A percentile compares a stretch with the other conserved stretches of the same genome.
These are phyloP conservation scores for Agrotis puta DNA, from an alignment of 2,888 invertebrate genomes.

Conservation along the genomic window DNA sequence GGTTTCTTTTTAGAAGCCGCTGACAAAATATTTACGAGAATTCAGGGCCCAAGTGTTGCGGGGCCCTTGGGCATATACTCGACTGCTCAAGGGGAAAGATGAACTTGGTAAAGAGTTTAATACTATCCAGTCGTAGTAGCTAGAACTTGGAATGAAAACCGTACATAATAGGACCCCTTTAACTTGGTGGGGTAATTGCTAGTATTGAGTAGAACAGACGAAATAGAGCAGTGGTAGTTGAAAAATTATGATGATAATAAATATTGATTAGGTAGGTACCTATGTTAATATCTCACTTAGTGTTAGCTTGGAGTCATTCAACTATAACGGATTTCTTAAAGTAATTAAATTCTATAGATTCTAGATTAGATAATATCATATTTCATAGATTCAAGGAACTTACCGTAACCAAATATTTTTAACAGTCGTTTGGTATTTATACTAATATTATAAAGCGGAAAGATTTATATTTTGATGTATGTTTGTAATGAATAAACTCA, in stretches of 20 bases:
- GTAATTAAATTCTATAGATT: constrained; percentile 10
- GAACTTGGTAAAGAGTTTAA: too few relatives aligned
- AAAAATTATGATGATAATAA: background rate
- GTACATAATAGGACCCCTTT: background rate
- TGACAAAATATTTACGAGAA: too few relatives aligned
- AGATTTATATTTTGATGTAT: too few relatives aligned
- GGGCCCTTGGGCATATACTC: too few relatives aligned
- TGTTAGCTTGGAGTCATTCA: constrained; percentile 6
- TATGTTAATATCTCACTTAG: background rate
- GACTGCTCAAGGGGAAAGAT: too few relatives aligned
- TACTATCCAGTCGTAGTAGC: too few relatives aligned
- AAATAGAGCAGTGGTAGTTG: background rate
- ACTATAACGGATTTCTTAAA: constrained; percentile 5
- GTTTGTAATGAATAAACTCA: too few relatives aligned
- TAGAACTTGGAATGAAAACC: background rate
- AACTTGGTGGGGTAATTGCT: too few relatives aligned
- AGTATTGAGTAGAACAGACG: too few relatives aligned
- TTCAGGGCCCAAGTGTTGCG: too few relatives aligned
- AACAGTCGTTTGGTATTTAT: background rate
- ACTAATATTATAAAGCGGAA: too few relatives aligned
- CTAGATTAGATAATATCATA: background rate
- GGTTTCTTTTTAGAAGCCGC: too few relatives aligned
- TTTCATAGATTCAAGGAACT: background rate
- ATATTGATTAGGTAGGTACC: background rate
- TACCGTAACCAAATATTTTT: constrained; percentile 1